A percentile compares a stretch with the other conserved stretches of the same genome.
These are phyloP conservation scores for Drosophila athabasca DNA, from an alignment of 1,140 invertebrate species.

Conservation along the genomic window DNA sequence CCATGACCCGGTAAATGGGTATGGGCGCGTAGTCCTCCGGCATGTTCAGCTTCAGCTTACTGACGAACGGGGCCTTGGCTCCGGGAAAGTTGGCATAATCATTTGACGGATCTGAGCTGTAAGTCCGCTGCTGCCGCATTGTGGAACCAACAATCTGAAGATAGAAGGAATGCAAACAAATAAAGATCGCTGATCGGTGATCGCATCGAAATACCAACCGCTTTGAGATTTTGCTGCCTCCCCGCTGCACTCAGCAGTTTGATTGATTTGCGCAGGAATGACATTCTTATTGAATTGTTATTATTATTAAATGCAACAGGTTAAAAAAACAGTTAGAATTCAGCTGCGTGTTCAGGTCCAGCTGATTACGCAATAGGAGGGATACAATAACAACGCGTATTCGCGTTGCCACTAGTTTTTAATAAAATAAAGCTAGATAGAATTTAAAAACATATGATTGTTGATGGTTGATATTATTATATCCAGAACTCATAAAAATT, in stretches of 20 bases:
- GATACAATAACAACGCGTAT: conserved; percentile 4
- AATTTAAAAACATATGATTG: too few species aligned
- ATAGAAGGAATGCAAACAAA: conserved; percentile 16
- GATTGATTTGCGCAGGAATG: conserved; percentile 57
- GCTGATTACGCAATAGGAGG: conserved; percentile 47
- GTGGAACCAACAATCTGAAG: conserved; percentile 23
- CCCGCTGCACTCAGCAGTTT: conserved; percentile 30
- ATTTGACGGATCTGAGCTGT: conserved; percentile 21
- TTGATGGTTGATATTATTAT: too few species aligned
- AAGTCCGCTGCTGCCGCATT: conserved; percentile 10
- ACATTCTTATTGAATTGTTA: conserved; percentile 5
- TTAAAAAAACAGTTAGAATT: conserved; percentile 23
- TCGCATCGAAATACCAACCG: conserved; percentile 34
- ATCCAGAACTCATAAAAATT: too few species aligned
- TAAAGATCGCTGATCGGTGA: neutral
- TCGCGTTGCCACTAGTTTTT: too few species aligned
- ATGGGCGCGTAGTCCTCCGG: conserved; percentile 85
- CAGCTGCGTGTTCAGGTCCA: conserved; percentile 31
- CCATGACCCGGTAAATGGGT: conserved; percentile 87
- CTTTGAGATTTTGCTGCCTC: conserved; percentile 28
- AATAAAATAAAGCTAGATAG: too few species aligned
- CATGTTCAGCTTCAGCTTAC: conserved; percentile 85
- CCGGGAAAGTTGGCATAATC: conserved; percentile 69
- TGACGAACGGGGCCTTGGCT: conserved; percentile 86
- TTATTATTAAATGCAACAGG: conserved; percentile 37